Evolutionary conservation across 2,797 vertebrate genomes (phyloP).

Genomic region (Oryzias dopingdopingensis): DNA sequence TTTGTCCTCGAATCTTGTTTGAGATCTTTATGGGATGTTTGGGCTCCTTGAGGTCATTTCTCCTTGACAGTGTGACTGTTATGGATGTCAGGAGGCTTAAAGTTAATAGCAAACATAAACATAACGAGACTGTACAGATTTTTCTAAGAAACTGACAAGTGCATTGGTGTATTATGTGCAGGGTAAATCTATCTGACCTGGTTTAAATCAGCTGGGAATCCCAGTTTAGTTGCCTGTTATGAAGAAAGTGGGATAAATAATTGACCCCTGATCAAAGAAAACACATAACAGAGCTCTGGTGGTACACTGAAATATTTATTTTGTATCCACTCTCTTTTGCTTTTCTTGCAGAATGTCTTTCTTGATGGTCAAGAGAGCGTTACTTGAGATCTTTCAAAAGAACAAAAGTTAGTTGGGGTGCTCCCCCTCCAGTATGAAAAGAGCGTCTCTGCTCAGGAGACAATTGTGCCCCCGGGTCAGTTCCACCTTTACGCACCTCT

Average conservation of each 20-base stretch:
- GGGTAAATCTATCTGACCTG: conserved; percentile 32
- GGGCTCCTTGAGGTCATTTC: conserved; percentile 12
- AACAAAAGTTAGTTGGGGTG: conserved; percentile 27
- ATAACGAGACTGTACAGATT: background rate
- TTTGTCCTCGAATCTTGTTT: conserved; percentile 14
- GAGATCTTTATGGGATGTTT: conserved; percentile 43
- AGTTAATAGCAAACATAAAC: conserved; percentile 27
- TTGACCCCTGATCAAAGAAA: conserved; percentile 41
- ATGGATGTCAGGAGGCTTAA: conserved; percentile 26
- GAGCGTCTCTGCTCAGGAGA: conserved; percentile 26
- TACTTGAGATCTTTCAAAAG: conserved; percentile 33
- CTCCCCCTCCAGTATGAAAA: conserved; percentile 25
- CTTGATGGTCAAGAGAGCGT: conserved; percentile 37
- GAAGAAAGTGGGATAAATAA: conserved; percentile 16
- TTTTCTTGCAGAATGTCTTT: conserved; percentile 30
- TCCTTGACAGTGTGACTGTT: conserved; percentile 20
- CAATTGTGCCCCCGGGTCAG: conserved; percentile 42
- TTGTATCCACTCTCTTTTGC: no score
- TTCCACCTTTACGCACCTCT: conserved; percentile 52
- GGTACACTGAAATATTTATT: conserved; percentile 40
- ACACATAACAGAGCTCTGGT: conserved; percentile 33
- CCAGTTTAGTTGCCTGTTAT: conserved; percentile 18
- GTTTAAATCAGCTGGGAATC: conserved; percentile 33
- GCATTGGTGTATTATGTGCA: conserved; percentile 34
- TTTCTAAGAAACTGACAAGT: conserved; percentile 23